These are phyloP conservation scores for Drosophila antonietae DNA, from an alignment of 2,888 invertebrate genomes.

Conservation along the genomic window DNA sequence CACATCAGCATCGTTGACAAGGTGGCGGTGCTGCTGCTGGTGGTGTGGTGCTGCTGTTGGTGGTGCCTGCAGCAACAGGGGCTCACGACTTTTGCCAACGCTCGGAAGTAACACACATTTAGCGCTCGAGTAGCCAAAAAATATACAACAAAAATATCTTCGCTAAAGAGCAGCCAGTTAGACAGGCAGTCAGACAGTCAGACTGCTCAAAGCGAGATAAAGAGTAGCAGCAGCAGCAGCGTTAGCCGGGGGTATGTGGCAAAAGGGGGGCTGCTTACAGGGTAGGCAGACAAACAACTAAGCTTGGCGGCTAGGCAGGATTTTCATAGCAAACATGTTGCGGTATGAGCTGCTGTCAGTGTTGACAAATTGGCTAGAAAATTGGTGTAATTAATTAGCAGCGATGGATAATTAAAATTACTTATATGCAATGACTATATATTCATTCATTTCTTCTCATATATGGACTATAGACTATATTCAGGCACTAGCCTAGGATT, in stretches of 20 bases:
- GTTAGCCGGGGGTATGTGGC: too few relatives aligned
- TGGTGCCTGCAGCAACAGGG: background rate
- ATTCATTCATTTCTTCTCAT: too few relatives aligned
- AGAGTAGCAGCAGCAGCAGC: slow-evolving; percentile 8
- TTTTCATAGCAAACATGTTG: slow-evolving; percentile 51
- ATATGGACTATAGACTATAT: too few relatives aligned
- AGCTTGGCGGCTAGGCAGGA: slow-evolving; percentile 28
- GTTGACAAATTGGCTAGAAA: slow-evolving; percentile 26
- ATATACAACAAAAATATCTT: slow-evolving; percentile 6
- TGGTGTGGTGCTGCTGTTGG: background rate
- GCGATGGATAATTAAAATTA: background rate
- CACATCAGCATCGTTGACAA: slow-evolving; percentile 52
- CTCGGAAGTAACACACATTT: slow-evolving; percentile 80
- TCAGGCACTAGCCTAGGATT: too few relatives aligned
- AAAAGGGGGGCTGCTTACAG: background rate
- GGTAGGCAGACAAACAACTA: slow-evolving; percentile 4
- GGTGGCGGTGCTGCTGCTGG: background rate
- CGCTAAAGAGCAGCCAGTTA: slow-evolving; percentile 54
- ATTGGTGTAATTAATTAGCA: background rate
- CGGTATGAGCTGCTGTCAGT: slow-evolving; percentile 31
- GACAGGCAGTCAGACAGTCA: slow-evolving; percentile 59
- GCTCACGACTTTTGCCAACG: slow-evolving; percentile 68
- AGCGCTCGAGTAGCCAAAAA: slow-evolving; percentile 75
- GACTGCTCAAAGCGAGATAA: slow-evolving; percentile 15
- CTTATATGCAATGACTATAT: background rate